Evolutionary conservation across 2,888 invertebrate species (phyloP).

Genomic region (Cristatella mucedo): DNA sequence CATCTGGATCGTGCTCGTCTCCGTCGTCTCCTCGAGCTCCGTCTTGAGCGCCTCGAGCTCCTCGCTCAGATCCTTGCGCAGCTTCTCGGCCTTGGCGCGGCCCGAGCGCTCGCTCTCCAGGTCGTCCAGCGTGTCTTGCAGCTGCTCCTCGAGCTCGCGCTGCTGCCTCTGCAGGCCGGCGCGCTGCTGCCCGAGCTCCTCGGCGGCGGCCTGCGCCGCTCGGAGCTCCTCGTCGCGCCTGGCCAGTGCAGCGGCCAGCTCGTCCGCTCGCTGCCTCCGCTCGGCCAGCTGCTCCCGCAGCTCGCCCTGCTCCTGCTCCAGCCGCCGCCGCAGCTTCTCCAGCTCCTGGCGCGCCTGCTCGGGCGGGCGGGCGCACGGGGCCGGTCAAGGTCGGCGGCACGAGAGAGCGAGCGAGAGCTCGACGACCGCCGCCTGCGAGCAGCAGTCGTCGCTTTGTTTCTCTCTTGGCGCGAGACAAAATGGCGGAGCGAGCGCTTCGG

Average conservation of each 20-base stretch:
- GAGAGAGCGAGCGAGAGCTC: too few relatives aligned
- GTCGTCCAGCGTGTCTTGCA: conserved; percentile 66
- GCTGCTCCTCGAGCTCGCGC: conserved; percentile 47
- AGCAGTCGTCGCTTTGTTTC: too few relatives aligned
- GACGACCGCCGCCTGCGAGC: too few relatives aligned
- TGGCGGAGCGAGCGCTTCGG: too few relatives aligned
- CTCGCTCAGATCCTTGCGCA: conserved; percentile 77
- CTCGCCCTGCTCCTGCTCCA: conserved; percentile 51
- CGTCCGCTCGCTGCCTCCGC: conserved; percentile 60
- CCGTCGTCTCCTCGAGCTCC: conserved; percentile 84
- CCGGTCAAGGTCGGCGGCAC: too few relatives aligned
- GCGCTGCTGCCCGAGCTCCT: conserved; percentile 10
- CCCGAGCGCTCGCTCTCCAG: conserved; percentile 82
- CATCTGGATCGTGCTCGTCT: conserved; percentile 78
- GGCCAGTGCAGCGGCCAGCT: conserved; percentile 64
- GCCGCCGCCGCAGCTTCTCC: conserved; percentile 64
- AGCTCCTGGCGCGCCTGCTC: conserved; percentile 75
- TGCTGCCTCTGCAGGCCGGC: conserved; percentile 41
- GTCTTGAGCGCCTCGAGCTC: conserved; percentile 90
- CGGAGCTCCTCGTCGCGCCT: conserved; percentile 90
- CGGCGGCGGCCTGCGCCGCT: conserved; percentile 50
- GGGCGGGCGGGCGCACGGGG: too few relatives aligned
- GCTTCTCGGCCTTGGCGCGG: conserved; percentile 82
- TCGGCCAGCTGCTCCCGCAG: conserved; percentile 82
- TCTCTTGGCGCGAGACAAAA: too few relatives aligned